Evolutionary conservation across 1,140 invertebrate species (phyloP).

Genomic region (Drosophila ohnishii): DNA sequence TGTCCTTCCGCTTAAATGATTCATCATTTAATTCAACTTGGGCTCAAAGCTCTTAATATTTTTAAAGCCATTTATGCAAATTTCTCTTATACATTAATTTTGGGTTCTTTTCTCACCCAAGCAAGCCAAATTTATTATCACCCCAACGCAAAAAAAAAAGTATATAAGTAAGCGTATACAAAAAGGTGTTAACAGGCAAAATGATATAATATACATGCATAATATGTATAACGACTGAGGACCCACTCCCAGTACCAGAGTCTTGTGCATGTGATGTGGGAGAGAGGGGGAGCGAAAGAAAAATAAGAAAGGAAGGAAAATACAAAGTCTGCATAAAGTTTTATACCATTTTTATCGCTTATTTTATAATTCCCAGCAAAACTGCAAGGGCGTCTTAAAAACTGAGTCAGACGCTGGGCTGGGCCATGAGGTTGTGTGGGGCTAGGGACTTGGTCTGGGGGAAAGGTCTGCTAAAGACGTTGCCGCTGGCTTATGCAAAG

Average conservation of each 20-base stretch:
- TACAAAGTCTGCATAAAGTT: slow-evolving; percentile 70
- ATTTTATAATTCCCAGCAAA: slow-evolving; percentile 78
- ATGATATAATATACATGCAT: slow-evolving; percentile 69
- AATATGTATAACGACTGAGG: slow-evolving; percentile 47
- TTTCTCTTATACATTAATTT: slow-evolving; percentile 51
- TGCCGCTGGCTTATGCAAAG: slow-evolving; percentile 73
- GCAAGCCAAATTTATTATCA: slow-evolving; percentile 63
- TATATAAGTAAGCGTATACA: slow-evolving; percentile 47
- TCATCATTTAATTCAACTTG: slow-evolving; percentile 39
- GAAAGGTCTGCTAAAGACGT: slow-evolving; percentile 37
- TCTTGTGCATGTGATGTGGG: background rate
- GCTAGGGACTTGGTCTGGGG: slow-evolving; percentile 8
- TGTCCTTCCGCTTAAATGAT: slow-evolving; percentile 11
- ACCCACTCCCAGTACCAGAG: slow-evolving; percentile 18
- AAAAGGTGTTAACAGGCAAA: slow-evolving; percentile 75
- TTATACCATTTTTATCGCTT: slow-evolving; percentile 79
- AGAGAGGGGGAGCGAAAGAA: background rate
- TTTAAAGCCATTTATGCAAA: slow-evolving; percentile 46
- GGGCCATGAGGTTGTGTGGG: slow-evolving; percentile 18
- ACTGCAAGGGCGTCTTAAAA: slow-evolving; percentile 72
- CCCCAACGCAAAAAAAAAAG: slow-evolving; percentile 13
- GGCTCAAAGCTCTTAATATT: slow-evolving; percentile 28
- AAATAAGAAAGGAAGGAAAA: slow-evolving; percentile 17
- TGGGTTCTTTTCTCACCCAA: slow-evolving; percentile 7
- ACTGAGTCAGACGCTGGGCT: slow-evolving; percentile 34